Conservation (phyloP, 2,113 vertebrate genomes). For the Asarcornis scutulata region DNA sequence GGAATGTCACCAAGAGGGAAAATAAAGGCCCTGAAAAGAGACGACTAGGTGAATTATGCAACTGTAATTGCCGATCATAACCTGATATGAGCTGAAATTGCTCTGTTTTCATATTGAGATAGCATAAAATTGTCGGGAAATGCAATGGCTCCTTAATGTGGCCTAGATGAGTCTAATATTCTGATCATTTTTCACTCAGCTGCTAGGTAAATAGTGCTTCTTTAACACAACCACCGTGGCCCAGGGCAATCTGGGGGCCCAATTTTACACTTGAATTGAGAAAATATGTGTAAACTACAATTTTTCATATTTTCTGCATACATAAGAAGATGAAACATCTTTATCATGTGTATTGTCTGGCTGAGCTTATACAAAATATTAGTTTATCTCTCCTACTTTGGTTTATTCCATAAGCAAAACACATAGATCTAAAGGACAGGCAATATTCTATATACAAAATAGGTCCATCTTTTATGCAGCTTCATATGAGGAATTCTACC, state of each 20-base stretch:
- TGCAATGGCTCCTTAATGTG: constrained; percentile 86
- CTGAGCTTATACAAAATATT: constrained; percentile 99
- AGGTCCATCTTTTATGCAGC: constrained; percentile 93
- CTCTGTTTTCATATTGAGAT: constrained; percentile 90
- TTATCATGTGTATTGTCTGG: constrained; percentile 98
- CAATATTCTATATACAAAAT: constrained; percentile 93
- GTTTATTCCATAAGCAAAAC: constrained; percentile 96
- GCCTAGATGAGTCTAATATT: constrained; percentile 96
- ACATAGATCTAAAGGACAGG: constrained; percentile 93
- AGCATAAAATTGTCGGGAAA: constrained; percentile 90
- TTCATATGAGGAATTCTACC: constrained; percentile 78
- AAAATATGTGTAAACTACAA: constrained; percentile 97
- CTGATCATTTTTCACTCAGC: constrained; percentile 97
- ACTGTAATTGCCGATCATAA: constrained; percentile 93
- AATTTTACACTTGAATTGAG: constrained; percentile 92
- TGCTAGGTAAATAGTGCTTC: constrained; percentile 87
- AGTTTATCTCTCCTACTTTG: constrained; percentile 96
- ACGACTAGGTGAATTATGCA: constrained; percentile 90
- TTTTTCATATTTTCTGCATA: constrained; percentile 99
- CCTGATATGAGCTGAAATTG: constrained; percentile 85
- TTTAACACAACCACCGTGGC: constrained; percentile 83
- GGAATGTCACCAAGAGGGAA: constrained; percentile 87
- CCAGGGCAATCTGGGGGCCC: constrained; percentile 92
- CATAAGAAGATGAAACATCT: constrained; percentile 99
- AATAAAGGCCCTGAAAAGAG: constrained; percentile 88